Evolutionary conservation across 1,140 invertebrate species (phyloP).

Genomic region (Drusus annulatus): DNA sequence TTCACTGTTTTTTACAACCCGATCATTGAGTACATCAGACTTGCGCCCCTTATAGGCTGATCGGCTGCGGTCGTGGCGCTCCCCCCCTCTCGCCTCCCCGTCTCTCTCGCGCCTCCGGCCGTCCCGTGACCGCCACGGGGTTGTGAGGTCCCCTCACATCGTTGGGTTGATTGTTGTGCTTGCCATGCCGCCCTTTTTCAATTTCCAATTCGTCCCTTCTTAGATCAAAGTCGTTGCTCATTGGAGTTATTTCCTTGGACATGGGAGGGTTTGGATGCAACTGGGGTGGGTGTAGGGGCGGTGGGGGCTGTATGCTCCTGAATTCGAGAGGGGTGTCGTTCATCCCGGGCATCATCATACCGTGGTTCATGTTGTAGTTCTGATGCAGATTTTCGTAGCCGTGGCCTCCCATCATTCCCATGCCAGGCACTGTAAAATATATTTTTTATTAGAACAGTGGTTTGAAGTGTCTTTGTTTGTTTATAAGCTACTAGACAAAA

Average conservation of each 20-base stretch:
- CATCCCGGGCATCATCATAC: conserved; percentile 69
- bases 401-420: conserved; percentile 46
- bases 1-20: neutral
- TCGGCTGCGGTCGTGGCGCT: conserved; percentile 51
- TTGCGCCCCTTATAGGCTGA: conserved; percentile 40
- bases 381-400: conserved; percentile 52
- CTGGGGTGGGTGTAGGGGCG: neutral
- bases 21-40: neutral
- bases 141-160: conserved; percentile 22
- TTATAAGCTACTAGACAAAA: neutral
- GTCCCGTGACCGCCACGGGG: conserved; percentile 20
- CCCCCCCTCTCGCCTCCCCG: conserved; percentile 61
- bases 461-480: neutral
- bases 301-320: conserved; percentile 65
- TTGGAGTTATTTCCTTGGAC: neutral
- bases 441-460: too few species aligned
- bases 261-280: neutral
- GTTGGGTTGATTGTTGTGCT: neutral
- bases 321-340: conserved; percentile 81
- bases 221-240: neutral
- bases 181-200: conserved; percentile 1
- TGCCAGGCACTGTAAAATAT: conserved; percentile 50
- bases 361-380: conserved; percentile 52
- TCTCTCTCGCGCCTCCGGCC: conserved; percentile 60
- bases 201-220: neutral